Evolutionary conservation across 2,113 vertebrate species (phyloP).

Genomic region (Macquaria australasica): DNA sequence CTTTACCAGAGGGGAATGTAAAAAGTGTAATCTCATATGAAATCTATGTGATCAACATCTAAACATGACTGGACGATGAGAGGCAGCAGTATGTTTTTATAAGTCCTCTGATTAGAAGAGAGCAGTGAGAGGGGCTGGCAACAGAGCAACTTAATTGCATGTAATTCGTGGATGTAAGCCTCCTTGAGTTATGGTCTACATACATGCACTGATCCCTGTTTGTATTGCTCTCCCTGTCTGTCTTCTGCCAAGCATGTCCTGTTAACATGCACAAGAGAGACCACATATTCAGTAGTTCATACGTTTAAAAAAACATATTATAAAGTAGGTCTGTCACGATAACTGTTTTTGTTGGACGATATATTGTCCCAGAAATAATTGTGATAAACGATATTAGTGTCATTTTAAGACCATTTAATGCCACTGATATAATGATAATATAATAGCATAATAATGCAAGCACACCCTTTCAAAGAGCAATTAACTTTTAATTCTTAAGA

Average conservation of each 20-base stretch:
- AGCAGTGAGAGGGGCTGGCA: not conserved
- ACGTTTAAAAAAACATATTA: too few species aligned
- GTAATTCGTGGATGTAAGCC: constrained; percentile 15
- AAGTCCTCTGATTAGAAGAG: constrained; percentile 40
- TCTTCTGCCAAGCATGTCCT: not conserved
- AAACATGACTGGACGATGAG: constrained; percentile 38
- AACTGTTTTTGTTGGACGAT: too few species aligned
- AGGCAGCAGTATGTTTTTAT: constrained; percentile 36
- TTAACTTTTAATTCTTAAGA: too few species aligned
- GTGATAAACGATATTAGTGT: too few species aligned
- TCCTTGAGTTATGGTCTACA: not conserved
- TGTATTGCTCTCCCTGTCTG: not conserved
- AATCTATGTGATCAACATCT: constrained; percentile 34
- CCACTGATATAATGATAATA: too few species aligned
- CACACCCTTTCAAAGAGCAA: too few species aligned
- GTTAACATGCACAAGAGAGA: constrained; percentile 3
- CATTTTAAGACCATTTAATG: too few species aligned
- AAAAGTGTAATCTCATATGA: constrained; percentile 20
- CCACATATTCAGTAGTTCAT: not conserved
- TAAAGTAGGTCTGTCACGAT: too few species aligned
- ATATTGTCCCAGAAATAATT: too few species aligned
- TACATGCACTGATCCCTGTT: constrained; percentile 13
- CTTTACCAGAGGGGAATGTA: constrained; percentile 18
- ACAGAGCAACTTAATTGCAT: constrained; percentile 6
- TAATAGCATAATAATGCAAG: too few species aligned